A percentile compares a stretch with the other conserved stretches of the same genome.
Evolutionary conservation across 64 coral and sea anemone genomes (phyloP).

Genomic region (Trachythela sp.): DNA sequence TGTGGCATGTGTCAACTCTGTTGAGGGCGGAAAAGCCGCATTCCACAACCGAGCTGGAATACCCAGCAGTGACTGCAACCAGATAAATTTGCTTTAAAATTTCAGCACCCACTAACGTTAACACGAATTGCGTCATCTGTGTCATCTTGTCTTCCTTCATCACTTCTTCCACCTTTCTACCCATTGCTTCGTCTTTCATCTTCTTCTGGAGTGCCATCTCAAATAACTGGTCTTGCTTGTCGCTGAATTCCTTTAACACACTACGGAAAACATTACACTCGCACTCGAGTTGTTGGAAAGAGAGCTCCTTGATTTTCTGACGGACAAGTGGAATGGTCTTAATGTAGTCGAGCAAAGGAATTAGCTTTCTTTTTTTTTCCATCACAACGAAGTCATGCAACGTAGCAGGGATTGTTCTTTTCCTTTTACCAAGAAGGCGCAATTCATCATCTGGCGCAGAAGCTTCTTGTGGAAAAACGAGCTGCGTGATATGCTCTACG

Average conservation of each 20-base stretch:
- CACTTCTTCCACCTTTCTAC: neutral
- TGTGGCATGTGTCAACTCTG: conserved; percentile 2
- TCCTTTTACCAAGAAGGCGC: neutral
- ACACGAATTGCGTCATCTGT: neutral
- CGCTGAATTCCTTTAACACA: neutral
- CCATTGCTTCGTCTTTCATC: neutral
- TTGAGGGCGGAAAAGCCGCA: conserved; percentile 17
- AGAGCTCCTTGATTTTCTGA: neutral
- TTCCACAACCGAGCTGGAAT: conserved; percentile 6
- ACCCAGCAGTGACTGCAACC: conserved; percentile 16
- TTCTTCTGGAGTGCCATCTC: neutral
- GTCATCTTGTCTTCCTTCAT: conserved; percentile 2
- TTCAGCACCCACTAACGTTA: neutral
- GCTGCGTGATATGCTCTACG: neutral
- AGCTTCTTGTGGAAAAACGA: conserved; percentile 10
- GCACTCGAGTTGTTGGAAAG: neutral
- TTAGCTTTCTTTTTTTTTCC: neutral
- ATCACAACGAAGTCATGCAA: neutral
- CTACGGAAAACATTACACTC: conserved; percentile 17
- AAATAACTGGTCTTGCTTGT: neutral
- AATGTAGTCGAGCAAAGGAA: conserved; percentile 2
- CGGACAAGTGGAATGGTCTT: conserved; percentile 10
- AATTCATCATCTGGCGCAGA: neutral
- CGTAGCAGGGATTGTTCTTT: conserved; percentile 13
- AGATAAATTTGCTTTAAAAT: neutral